Conservation (phyloP, 2,888 invertebrate genomes). For the Entomobrya multifasciata region DNA sequence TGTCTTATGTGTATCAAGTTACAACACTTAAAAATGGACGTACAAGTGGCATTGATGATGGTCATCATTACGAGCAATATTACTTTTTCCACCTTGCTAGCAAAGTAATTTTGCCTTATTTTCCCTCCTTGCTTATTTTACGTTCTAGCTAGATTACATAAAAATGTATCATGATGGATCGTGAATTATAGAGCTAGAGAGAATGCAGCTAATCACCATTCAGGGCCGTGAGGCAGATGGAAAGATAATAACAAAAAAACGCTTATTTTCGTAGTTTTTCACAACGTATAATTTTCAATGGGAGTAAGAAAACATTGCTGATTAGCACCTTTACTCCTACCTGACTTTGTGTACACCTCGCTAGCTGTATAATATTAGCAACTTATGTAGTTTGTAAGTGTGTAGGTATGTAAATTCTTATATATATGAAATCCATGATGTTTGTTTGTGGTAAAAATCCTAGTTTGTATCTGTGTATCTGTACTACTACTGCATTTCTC, state of each 20-base stretch:
- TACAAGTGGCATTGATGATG: constrained; percentile 49
- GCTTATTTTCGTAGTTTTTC: constrained; percentile 64
- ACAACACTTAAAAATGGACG: constrained; percentile 42
- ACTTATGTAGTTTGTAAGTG: not conserved
- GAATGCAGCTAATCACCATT: constrained; percentile 52
- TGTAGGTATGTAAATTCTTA: too few relatives aligned
- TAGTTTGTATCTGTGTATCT: too few relatives aligned
- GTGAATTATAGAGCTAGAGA: not conserved
- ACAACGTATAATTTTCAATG: constrained; percentile 64
- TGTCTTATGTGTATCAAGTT: not conserved
- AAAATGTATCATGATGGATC: not conserved
- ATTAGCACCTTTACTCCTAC: constrained; percentile 66
- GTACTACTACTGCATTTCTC: not conserved
- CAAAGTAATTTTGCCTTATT: constrained; percentile 58
- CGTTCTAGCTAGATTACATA: not conserved
- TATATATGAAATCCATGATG: not conserved
- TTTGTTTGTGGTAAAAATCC: not conserved
- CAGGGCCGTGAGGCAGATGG: constrained; percentile 62
- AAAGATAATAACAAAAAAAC: constrained; percentile 67
- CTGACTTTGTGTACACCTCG: constrained; percentile 42
- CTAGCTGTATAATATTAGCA: not conserved
- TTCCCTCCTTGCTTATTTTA: constrained; percentile 23
- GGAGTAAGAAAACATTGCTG: constrained; percentile 59
- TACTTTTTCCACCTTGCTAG: constrained; percentile 44
- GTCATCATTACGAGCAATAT: constrained; percentile 50